A percentile compares a stretch with the other conserved stretches of the same genome.
Conservation (phyloP, 1,140 invertebrate genomes). For the Polypedilum pembai region DNA sequence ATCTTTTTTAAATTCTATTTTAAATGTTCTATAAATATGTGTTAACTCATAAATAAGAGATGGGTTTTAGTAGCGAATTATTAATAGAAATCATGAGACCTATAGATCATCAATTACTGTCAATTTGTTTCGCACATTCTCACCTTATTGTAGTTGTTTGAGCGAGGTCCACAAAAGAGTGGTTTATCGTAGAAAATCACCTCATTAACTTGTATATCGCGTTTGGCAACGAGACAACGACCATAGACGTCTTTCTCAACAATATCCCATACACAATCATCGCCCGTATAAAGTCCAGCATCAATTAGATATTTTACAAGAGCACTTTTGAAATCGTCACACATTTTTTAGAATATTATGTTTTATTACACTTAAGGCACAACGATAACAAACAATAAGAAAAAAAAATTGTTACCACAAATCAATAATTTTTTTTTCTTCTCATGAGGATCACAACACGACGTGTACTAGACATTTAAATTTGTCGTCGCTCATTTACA, state of each 20-base stretch:
- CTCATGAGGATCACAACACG: not conserved
- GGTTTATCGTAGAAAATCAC: conserved; percentile 57
- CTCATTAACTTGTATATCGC: conserved; percentile 52
- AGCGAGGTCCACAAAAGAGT: conserved; percentile 53
- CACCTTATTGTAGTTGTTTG: conserved; percentile 42
- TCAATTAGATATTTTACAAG: not conserved
- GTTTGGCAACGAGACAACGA: conserved; percentile 52
- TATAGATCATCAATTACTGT: no score
- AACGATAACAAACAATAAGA: not conserved
- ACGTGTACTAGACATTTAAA: not conserved
- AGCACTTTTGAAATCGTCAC: not conserved
- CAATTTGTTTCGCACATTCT: not conserved
- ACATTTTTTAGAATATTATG: not conserved
- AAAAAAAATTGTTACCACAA: not conserved
- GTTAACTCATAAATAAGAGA: no score
- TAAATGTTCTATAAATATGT: no score
- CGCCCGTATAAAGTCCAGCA: not conserved
- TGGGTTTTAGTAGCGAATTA: no score
- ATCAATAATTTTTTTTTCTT: conserved; percentile 1
- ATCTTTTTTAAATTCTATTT: no score
- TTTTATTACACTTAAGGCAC: not conserved
- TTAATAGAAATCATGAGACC: no score
- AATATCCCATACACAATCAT: not conserved
- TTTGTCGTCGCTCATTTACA: not conserved
- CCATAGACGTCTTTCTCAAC: conserved; percentile 38